These are phyloP conservation scores for Melanocharis versteri DNA, from an alignment of 2,113 vertebrate species.

Conservation along the genomic window DNA sequence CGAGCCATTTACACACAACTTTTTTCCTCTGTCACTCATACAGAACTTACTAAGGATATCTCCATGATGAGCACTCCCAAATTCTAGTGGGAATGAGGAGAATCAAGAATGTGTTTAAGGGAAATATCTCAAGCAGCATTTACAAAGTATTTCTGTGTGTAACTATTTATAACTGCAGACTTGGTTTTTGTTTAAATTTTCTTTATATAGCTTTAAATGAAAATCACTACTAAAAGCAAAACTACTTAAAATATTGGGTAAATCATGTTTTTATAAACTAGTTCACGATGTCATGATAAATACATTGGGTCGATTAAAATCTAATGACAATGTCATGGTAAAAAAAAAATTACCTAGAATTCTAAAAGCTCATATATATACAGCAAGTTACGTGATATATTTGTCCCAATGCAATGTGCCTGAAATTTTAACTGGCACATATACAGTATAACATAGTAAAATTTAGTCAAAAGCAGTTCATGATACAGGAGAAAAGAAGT, in stretches of 20 bases:
- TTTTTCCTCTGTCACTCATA: neutral
- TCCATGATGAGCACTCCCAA: neutral
- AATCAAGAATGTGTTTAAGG: neutral
- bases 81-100: neutral
- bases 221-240: neutral
- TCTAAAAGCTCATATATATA: neutral
- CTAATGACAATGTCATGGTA: neutral
- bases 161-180: neutral
- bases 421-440: neutral
- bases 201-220: neutral
- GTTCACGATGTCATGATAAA: neutral
- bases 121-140: neutral
- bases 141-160: neutral
- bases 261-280: neutral
- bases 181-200: neutral
- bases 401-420: neutral
- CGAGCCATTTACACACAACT: neutral
- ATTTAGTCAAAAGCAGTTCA: neutral
- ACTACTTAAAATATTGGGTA: neutral
- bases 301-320: neutral
- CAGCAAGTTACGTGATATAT: neutral
- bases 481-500: accelerated
- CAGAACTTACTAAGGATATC: neutral
- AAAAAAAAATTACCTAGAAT: neutral
- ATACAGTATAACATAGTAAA: neutral